Evolutionary conservation across 2,888 invertebrate species (phyloP).

Genomic region (Gari tellinella): DNA sequence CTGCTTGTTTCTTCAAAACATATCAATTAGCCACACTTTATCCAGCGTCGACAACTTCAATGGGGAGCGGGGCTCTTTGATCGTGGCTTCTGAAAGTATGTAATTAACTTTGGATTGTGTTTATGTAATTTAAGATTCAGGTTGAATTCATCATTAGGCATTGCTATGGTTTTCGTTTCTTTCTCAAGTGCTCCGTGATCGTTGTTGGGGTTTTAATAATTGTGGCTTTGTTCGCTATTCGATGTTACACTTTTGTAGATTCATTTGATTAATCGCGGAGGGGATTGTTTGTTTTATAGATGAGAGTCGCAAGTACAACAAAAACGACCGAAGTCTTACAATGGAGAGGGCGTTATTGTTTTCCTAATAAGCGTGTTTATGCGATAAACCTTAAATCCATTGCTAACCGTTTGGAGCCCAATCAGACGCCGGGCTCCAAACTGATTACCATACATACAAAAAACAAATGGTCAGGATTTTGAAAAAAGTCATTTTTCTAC

Average conservation of each 20-base stretch:
- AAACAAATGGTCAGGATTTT: too few relatives aligned
- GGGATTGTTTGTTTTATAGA: conserved; percentile 17
- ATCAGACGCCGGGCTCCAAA: too few relatives aligned
- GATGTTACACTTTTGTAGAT: conserved; percentile 29
- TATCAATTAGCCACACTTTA: conserved; percentile 7
- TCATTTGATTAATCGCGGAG: conserved; percentile 46
- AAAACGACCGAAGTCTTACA: not conserved
- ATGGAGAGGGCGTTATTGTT: too few relatives aligned
- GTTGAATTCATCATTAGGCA: conserved; percentile 21
- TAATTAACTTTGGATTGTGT: conserved; percentile 63
- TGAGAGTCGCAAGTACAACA: too few relatives aligned
- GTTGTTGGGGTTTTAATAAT: conserved; percentile 13
- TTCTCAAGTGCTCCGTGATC: conserved; percentile 27
- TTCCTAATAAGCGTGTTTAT: too few relatives aligned
- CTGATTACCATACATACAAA: too few relatives aligned
- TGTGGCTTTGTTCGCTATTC: conserved; percentile 19
- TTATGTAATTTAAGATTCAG: conserved; percentile 39
- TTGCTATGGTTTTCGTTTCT: conserved; percentile 32
- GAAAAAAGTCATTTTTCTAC: too few relatives aligned
- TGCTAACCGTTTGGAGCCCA: too few relatives aligned
- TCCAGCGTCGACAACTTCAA: conserved; percentile 49
- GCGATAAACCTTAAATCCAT: too few relatives aligned
- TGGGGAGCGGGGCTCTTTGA: conserved; percentile 41
- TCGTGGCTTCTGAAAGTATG: conserved; percentile 45
- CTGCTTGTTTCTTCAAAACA: conserved; percentile 5